These are phyloP conservation scores for Hippoglossus stenolepis DNA, from an alignment of 2,113 vertebrate genomes.

Conservation along the genomic window DNA sequence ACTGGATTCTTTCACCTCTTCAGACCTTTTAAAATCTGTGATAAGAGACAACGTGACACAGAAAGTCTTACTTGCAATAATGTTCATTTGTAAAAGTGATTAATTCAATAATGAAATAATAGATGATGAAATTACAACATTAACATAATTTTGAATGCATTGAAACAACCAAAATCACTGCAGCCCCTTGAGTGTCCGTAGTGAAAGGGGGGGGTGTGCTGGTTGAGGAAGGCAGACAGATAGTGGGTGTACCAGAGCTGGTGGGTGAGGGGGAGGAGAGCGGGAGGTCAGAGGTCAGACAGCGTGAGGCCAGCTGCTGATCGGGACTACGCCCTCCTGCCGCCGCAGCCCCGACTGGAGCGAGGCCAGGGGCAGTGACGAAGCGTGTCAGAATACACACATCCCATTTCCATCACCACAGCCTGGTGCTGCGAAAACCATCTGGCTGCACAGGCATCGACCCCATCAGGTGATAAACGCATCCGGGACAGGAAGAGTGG, in stretches of 20 bases:
- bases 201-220: neutral
- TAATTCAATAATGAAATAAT: too few species aligned
- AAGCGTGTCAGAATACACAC: slow-evolving; percentile 27
- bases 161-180: too few species aligned
- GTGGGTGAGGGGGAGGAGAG: slow-evolving; percentile 1
- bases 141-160: too few species aligned
- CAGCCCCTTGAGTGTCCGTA: neutral
- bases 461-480: neutral
- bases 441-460: neutral
- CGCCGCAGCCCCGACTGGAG: slow-evolving; percentile 19
- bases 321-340: slow-evolving; percentile 41
- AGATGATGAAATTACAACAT: too few species aligned
- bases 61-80: too few species aligned
- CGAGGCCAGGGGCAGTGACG: slow-evolving; percentile 18
- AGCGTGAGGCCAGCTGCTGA: slow-evolving; percentile 63
- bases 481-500: neutral
- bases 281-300: slow-evolving; percentile 48
- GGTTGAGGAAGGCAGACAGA: neutral
- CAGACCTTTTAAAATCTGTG: too few species aligned
- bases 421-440: neutral
- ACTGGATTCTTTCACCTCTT: too few species aligned
- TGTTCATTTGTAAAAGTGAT: too few species aligned
- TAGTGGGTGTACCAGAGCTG: slow-evolving; percentile 24
- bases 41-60: too few species aligned
- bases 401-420: slow-evolving; percentile 1